Evolutionary conservation across 2,888 invertebrate genomes (phyloP).

Genomic region (Argyra leucocephala): DNA sequence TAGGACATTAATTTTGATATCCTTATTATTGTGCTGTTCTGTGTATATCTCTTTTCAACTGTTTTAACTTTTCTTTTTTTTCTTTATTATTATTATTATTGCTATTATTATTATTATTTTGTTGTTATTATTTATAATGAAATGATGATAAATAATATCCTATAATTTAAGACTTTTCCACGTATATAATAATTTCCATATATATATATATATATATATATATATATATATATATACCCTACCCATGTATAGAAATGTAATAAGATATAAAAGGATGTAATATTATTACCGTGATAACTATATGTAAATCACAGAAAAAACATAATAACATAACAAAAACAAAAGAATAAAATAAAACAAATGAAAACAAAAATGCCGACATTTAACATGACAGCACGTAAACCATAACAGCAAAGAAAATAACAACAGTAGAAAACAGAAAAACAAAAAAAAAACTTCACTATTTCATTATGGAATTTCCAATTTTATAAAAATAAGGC

Average conservation of each 20-base stretch:
- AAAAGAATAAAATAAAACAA: not conserved
- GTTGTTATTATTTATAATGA: not conserved
- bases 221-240: too few species aligned
- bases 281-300: constrained; percentile 6
- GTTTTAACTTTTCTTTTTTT: too few species aligned
- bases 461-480: too few species aligned
- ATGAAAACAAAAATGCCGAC: not conserved
- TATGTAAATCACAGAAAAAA: constrained; percentile 6
- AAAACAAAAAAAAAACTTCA: not conserved
- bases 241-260: not conserved
- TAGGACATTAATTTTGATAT: not conserved
- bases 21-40: not conserved
- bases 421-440: not conserved
- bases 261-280: not conserved
- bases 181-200: not conserved
- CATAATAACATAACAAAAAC: not conserved
- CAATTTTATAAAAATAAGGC: too few species aligned
- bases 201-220: too few species aligned
- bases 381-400: constrained; percentile 1
- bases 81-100: too few species aligned
- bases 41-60: not conserved
- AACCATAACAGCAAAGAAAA: not conserved
- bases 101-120: not conserved
- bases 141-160: constrained; percentile 1
- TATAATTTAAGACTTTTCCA: not conserved